Evolutionary conservation across 2,113 vertebrate genomes (phyloP).

Genomic region (Aspiorhynchus laticeps): DNA sequence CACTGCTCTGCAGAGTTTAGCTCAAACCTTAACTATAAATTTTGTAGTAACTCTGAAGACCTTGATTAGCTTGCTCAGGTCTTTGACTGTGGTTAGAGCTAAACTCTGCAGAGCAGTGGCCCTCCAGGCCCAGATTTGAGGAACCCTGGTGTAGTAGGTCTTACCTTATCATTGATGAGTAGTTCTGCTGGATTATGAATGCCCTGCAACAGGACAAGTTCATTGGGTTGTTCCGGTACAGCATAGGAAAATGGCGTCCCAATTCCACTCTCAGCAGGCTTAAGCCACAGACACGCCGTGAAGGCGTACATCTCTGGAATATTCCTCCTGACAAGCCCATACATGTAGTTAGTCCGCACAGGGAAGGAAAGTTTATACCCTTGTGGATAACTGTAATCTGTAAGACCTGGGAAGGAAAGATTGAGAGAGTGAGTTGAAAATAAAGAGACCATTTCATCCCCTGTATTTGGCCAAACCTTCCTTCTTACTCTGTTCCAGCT

Average conservation of each 20-base stretch:
- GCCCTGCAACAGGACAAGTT: conserved; percentile 92
- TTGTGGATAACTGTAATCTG: conserved; percentile 80
- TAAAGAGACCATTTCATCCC: background rate
- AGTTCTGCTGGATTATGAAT: conserved; percentile 91
- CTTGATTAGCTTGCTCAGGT: background rate
- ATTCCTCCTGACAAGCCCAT: conserved; percentile 85
- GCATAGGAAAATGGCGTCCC: conserved; percentile 98
- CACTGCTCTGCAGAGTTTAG: background rate
- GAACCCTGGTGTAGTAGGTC: background rate
- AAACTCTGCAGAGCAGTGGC: too few relatives aligned
- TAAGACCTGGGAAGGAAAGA: conserved; percentile 60
- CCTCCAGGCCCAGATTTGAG: background rate
- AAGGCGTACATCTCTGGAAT: conserved; percentile 94
- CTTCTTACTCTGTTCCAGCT: conserved; percentile 90
- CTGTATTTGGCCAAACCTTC: background rate
- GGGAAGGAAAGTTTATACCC: conserved; percentile 92
- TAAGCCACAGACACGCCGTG: conserved; percentile 92
- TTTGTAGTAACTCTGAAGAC: background rate
- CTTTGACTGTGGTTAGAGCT: background rate
- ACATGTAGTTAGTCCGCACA: conserved; percentile 96
- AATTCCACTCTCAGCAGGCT: conserved; percentile 81
- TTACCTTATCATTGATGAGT: conserved; percentile 95
- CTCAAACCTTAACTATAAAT: background rate
- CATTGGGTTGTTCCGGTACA: conserved; percentile 87
- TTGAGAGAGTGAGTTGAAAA: background rate